These are phyloP conservation scores for Rhyzopertha dominica DNA, from an alignment of 1,140 invertebrate species.

Conservation along the genomic window DNA sequence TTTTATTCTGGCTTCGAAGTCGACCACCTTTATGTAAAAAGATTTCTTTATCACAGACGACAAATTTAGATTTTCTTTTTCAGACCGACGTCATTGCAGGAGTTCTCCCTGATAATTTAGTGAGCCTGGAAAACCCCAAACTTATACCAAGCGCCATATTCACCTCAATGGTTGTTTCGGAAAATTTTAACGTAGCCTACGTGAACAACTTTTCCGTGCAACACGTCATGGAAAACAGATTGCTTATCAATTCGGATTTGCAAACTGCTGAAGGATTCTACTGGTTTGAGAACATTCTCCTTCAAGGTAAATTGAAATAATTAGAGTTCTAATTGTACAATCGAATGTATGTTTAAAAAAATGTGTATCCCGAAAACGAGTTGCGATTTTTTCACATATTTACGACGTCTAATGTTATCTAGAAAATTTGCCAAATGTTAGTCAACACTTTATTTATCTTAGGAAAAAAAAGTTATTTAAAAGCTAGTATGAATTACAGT, in stretches of 20 bases:
- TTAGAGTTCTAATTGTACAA: too few relatives aligned
- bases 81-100: conserved; percentile 24
- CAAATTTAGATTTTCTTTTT: conserved; percentile 14
- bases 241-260: conserved; percentile 21
- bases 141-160: conserved; percentile 29
- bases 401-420: too few relatives aligned
- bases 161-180: conserved; percentile 22
- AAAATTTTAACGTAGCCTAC: conserved; percentile 27
- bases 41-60: conserved; percentile 2
- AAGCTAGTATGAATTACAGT: too few relatives aligned
- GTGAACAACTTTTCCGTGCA: conserved; percentile 32
- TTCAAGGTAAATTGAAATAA: conserved; percentile 20
- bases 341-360: too few relatives aligned
- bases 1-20: conserved; percentile 35
- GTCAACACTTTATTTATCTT: too few relatives aligned
- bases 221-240: conserved; percentile 26
- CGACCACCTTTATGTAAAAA: conserved; percentile 25
- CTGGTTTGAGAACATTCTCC: conserved; percentile 28
- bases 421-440: too few relatives aligned
- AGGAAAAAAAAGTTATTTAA: too few relatives aligned
- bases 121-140: conserved; percentile 19
- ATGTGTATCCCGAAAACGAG: too few relatives aligned
- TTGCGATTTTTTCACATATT: too few relatives aligned
- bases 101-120: conserved; percentile 29
- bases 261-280: conserved; percentile 32